phyloP scores from a whole-genome alignment of 2,888 invertebrate genomes.

The Julus scandinavius region DNA sequence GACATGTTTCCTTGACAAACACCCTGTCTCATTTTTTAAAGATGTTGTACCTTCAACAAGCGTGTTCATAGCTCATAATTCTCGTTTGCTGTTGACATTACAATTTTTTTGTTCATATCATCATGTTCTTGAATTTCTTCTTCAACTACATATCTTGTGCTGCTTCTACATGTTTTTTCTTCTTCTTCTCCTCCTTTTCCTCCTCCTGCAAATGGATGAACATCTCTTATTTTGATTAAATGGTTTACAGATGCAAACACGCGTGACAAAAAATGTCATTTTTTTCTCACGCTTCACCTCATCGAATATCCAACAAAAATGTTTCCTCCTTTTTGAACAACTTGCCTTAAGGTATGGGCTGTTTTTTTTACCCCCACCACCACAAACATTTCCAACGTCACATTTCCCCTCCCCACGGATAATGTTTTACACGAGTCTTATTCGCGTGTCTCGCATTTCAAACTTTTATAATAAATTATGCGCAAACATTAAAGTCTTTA shows the following conservation, averaged over 20 bases:
- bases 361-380: background rate
- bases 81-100: slow-evolving; percentile 22
- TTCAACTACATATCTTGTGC: background rate
- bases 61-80: background rate
- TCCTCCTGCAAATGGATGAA: background rate
- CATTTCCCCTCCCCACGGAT: background rate
- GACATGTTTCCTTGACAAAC: no score
- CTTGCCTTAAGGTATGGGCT: background rate
- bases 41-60: background rate
- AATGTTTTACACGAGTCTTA: background rate
- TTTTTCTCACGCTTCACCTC: slow-evolving; percentile 34
- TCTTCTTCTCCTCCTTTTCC: background rate
- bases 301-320: slow-evolving; percentile 32
- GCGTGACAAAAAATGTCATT: slow-evolving; percentile 35
- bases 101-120: slow-evolving; percentile 1
- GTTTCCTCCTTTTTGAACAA: background rate
- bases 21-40: background rate
- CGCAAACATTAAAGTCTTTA: slow-evolving; percentile 1
- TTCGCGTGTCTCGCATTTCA: background rate
- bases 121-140: background rate
- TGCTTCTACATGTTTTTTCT: background rate
- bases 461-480: background rate
- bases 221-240: slow-evolving; percentile 37
- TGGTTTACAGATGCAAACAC: slow-evolving; percentile 39
- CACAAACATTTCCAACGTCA: background rate